phyloP scores from a whole-genome alignment of 2,888 invertebrate genomes.

The Alviniconcha strummeri region DNA sequence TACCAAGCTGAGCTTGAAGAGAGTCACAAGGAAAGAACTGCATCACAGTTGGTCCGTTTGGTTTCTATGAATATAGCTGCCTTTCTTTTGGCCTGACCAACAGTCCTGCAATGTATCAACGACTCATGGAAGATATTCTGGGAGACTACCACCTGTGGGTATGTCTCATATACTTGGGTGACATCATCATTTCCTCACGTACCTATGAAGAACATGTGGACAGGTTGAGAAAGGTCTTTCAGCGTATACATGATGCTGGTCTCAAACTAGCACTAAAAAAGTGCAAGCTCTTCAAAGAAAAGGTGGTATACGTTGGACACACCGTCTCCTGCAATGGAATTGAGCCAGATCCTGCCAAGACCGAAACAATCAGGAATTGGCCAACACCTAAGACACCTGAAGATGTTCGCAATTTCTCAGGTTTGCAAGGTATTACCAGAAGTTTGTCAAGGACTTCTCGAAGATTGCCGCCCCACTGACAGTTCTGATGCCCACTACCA shows the following conservation, averaged over 20 bases:
- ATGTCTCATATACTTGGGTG: conserved; percentile 17
- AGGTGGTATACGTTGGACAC: conserved; percentile 28
- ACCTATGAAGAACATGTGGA: conserved; percentile 29
- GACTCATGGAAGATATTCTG: conserved; percentile 36
- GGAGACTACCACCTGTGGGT: background rate
- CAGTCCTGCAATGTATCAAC: conserved; percentile 18
- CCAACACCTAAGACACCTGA: conserved; percentile 22
- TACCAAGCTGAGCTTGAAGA: conserved; percentile 39
- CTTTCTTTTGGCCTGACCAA: conserved; percentile 18
- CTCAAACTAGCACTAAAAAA: conserved; percentile 21
- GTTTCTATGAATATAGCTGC: conserved; percentile 23
- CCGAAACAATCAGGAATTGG: background rate
- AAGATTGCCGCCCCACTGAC: conserved; percentile 23
- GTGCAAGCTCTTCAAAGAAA: background rate
- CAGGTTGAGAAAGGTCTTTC: conserved; percentile 4
- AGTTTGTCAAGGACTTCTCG: conserved; percentile 14
- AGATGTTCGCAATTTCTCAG: conserved; percentile 20
- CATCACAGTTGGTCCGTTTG: conserved; percentile 37
- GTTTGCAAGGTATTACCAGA: conserved; percentile 28
- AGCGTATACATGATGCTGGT: conserved; percentile 11
- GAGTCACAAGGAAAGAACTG: conserved; percentile 40
- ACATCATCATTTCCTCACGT: conserved; percentile 9
- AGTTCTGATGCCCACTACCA: conserved; percentile 8
- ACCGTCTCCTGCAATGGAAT: conserved; percentile 19
- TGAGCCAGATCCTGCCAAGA: conserved; percentile 16